Evolutionary conservation across 2,113 vertebrate genomes (phyloP).

Genomic region (Epinephelus moara): DNA sequence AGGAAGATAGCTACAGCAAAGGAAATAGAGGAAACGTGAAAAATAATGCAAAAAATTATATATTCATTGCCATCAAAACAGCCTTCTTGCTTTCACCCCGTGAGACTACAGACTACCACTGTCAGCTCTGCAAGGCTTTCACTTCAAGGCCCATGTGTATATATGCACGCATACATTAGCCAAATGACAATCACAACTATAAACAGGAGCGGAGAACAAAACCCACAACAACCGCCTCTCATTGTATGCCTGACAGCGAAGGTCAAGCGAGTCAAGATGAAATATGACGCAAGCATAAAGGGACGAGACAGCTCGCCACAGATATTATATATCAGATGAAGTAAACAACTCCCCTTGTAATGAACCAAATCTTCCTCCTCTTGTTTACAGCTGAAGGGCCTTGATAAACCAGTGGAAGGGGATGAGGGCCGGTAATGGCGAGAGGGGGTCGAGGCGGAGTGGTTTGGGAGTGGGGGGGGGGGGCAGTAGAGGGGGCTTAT

Average conservation of each 20-base stretch:
- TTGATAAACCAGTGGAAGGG: conserved; percentile 58
- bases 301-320: conserved; percentile 64
- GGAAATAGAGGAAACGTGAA: conserved; percentile 66
- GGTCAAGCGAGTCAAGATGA: conserved; percentile 69
- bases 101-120: conserved; percentile 64
- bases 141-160: conserved; percentile 65
- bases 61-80: conserved; percentile 92
- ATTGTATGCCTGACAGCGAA: conserved; percentile 59
- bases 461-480: background rate
- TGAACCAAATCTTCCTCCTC: conserved; percentile 62
- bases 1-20: conserved; percentile 66
- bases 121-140: conserved; percentile 61
- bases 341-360: conserved; percentile 61
- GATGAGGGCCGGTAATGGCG: conserved; percentile 41
- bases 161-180: conserved; percentile 75
- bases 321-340: conserved; percentile 66
- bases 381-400: conserved; percentile 70
- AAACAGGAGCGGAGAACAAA: conserved; percentile 65
- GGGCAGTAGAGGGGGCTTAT: conserved; percentile 55
- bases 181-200: conserved; percentile 73
- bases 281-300: conserved; percentile 49
- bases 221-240: conserved; percentile 30
- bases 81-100: conserved; percentile 60
- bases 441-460: background rate
- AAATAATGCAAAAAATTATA: conserved; percentile 82